Evolutionary conservation across 1,140 invertebrate species (phyloP), one percentile per base, ranked within the genome.

Genomic region (Pygmarrhopalites habei): DNA sequence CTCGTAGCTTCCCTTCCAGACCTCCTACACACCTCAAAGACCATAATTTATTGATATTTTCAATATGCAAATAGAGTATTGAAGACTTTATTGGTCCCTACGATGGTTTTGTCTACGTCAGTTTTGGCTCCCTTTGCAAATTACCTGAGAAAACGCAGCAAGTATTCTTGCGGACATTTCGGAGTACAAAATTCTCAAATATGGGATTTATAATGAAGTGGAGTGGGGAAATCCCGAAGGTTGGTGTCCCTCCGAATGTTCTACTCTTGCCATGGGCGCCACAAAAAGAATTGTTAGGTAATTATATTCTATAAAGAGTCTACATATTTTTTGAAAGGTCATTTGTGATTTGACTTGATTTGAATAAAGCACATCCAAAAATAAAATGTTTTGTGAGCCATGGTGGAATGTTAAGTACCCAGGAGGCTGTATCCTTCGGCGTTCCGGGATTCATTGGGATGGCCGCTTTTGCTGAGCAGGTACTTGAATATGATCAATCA

Each of bases 281-380:
- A 1, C 88, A 90, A 73, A 88, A 90, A 72, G 88, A 90, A 72
- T 79, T 90, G 26, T 76, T 90, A 30, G 87, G 82, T 58, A 46
- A 57, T 7, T 39, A 10, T 30, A 2, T 25, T 26, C 28, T 12
- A 35, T 56, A 35, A n/a, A n/a, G n/a, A n/a, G 17, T 17, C 44
- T 17, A 32, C n/a, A 49, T 2, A 35, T 35, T 56, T 25, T 35
- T 14, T 21, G 15, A 53, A 26, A 14, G 10, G 12, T 10, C 14
- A 53, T 12, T 15, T 14, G 10, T 12, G 10, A 14, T 53, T 53
- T 10, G 14, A 29, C 51, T 26, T 25, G 21, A 53, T 26, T 5
- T 53, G 26, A 26, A 10, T 53, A n/a, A 26, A 56, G 53, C 53
- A 10, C 60, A 66, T 44, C 55, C 53, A 23, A 66, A 66, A 43